These are phyloP conservation scores for Progne subis DNA, from an alignment of 2,113 vertebrate species.

Conservation along the genomic window DNA sequence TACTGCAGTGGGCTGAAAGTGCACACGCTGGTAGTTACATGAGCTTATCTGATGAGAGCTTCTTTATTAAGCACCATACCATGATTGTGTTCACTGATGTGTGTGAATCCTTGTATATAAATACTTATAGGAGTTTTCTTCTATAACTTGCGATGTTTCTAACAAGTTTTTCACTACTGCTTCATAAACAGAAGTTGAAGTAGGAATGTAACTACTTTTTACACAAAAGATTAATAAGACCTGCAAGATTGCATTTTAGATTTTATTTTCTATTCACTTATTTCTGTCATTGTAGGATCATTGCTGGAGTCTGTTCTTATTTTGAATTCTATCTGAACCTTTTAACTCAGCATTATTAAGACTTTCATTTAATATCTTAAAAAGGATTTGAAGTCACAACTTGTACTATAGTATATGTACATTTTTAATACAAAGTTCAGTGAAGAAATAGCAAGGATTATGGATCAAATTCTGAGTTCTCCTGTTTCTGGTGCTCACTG, in stretches of 20 bases:
- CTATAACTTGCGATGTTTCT: not conserved
- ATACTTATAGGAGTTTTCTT: not conserved
- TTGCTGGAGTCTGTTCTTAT: not conserved
- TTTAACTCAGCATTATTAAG: not conserved
- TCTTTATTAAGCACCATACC: not conserved
- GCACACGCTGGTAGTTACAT: not conserved
- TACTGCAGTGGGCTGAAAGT: not conserved
- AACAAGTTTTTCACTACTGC: not conserved
- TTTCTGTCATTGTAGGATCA: not conserved
- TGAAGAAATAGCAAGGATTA: not conserved
- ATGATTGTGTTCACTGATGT: not conserved
- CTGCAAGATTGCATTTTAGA: not conserved
- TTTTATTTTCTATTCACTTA: not conserved
- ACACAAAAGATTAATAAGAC: not conserved
- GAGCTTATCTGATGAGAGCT: not conserved
- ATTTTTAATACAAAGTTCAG: not conserved
- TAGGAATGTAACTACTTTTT: not conserved
- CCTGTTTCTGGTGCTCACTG: not conserved
- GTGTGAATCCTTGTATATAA: not conserved
- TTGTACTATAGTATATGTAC: not conserved
- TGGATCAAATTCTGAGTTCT: not conserved
- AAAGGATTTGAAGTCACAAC: not conserved
- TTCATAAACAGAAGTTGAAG: not conserved
- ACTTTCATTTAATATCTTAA: not conserved
- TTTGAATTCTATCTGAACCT: not conserved